These are phyloP conservation scores for Drosophila kohkoa DNA, from an alignment of 1,140 invertebrate genomes.

Conservation along the genomic window DNA sequence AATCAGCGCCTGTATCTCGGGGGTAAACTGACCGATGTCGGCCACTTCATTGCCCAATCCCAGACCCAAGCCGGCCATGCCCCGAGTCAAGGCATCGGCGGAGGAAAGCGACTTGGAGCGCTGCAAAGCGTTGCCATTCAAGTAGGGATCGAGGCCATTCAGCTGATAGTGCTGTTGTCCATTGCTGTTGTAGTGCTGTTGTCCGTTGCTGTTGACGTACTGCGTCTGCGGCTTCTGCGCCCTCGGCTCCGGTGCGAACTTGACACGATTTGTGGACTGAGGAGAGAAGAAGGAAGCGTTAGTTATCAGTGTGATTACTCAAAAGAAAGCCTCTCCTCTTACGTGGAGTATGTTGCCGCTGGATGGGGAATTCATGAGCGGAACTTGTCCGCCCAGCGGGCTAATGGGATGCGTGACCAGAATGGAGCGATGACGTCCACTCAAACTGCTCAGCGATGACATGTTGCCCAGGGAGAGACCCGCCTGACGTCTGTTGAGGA, in stretches of 20 bases:
- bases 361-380: constrained; percentile 87
- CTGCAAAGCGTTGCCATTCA: constrained; percentile 85
- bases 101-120: constrained; percentile 93
- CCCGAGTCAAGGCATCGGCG: constrained; percentile 88
- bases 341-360: constrained; percentile 90
- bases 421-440: constrained; percentile 82
- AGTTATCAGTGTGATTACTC: not conserved
- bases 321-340: constrained; percentile 38
- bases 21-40: constrained; percentile 90
- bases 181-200: constrained; percentile 55
- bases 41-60: constrained; percentile 88
- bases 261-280: constrained; percentile 74
- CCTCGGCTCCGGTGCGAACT: constrained; percentile 79
- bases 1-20: constrained; percentile 89
- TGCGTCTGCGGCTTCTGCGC: constrained; percentile 48
- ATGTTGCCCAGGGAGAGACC: constrained; percentile 75
- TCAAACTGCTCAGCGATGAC: constrained; percentile 48
- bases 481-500: constrained; percentile 71
- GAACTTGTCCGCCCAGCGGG: constrained; percentile 72
- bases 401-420: constrained; percentile 76
- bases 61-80: constrained; percentile 87
- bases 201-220: constrained; percentile 25
- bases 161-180: constrained; percentile 67
- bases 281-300: not conserved
- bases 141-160: constrained; percentile 84